Evolutionary conservation across 2,888 invertebrate species (phyloP), one percentile per base, ranked within the genome.

Genomic region (Anodontia alba): DNA sequence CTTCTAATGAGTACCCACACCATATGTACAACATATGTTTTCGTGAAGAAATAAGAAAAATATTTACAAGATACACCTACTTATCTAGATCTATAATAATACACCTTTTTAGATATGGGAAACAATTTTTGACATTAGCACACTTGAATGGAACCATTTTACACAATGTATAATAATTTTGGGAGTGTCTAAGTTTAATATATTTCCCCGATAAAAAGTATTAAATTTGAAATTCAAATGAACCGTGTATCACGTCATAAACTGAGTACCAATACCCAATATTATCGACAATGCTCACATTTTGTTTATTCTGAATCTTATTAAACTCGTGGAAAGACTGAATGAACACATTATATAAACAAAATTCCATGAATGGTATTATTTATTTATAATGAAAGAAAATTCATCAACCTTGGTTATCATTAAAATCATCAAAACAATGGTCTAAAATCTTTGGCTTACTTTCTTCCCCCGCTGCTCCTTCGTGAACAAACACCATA

Each of bases 151-250:
- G 62, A 62, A 62, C 62, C 12, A 33, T 20, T 8, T 33, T 62
- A 38, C 38, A 38, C 38, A 38, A 38, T 38, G 38, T 38, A 38
- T 12, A 62, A 62, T 20, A 31, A 62, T 62, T 62, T 33, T 5
- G 62, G 62, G 62, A 62, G 62, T 62, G 62, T 62, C 62, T 62
- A 23, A 3, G 20, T 33, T 62, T 23, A 15, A 62, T 33, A 33
- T 33, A 33, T 33, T 33, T 62, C 33, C 10, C 23, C 43, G 70
- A 74, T 74, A 70, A 76, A 70, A 77, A 62, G 46, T 74, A 81
- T 81, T 72, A 23, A 75, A 72, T 78, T 75, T 74, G 29, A 33
- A 70, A 46, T 29, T 54, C 26, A 54, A 81, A 78, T 78, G 68
- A 81, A 17, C 43, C 67, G 42, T 74, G 62, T 36, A 54, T 46